phyloP scores from a whole-genome alignment of 2,113 vertebrate genomes.

The Sardina pilchardus region DNA sequence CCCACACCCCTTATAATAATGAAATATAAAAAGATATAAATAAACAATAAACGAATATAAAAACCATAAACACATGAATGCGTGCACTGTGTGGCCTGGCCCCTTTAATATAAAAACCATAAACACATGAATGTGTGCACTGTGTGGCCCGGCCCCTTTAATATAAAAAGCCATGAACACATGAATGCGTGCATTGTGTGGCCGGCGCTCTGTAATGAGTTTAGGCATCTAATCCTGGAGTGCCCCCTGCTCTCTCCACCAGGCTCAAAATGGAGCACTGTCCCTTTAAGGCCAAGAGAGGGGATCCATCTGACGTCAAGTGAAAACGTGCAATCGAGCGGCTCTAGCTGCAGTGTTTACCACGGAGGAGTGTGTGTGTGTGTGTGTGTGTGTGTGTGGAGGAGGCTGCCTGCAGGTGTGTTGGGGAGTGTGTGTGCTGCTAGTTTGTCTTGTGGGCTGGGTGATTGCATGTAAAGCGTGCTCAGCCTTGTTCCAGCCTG shows the following conservation, averaged over 20 bases:
- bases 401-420: not conserved
- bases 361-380: not conserved
- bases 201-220: not conserved
- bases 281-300: slow-evolving; percentile 63
- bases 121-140: too few species aligned
- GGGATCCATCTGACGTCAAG: slow-evolving; percentile 65
- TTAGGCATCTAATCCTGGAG: not conserved
- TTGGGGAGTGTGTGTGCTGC: not conserved
- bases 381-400: not conserved
- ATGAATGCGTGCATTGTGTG: slow-evolving; percentile 6
- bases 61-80: too few species aligned
- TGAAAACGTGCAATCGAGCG: slow-evolving; percentile 32
- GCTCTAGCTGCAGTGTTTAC: slow-evolving; percentile 23
- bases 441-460: not conserved
- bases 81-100: too few species aligned
- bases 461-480: not conserved
- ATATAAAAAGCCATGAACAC: not conserved
- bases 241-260: slow-evolving; percentile 14
- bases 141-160: not conserved
- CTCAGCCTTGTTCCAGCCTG: not conserved
- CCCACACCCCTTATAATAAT: too few species aligned
- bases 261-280: not conserved
- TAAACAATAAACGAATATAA: too few species aligned
- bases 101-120: too few species aligned
- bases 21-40: too few species aligned